These are phyloP conservation scores for Yponomeuta malinellus DNA, from an alignment of 2,888 invertebrate genomes.

Conservation along the genomic window DNA sequence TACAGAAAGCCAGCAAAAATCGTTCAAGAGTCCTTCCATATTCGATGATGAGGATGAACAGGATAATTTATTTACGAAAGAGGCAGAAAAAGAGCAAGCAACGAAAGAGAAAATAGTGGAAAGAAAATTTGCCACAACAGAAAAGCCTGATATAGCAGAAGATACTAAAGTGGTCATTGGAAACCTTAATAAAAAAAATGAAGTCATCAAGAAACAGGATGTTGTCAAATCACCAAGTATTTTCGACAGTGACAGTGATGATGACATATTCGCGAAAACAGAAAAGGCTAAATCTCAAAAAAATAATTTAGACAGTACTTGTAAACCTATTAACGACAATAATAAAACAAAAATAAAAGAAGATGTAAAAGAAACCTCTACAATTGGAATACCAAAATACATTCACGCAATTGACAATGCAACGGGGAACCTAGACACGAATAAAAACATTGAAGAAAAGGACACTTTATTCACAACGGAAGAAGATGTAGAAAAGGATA, in stretches of 20 bases:
- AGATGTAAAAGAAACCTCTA: background rate
- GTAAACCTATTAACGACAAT: background rate
- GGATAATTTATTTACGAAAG: background rate
- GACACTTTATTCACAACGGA: background rate
- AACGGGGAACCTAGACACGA: background rate
- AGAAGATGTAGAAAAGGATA: too few relatives aligned
- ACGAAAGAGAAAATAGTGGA: background rate
- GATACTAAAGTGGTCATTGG: background rate
- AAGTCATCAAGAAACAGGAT: conserved; percentile 12
- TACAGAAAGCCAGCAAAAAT: background rate
- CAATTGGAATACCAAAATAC: background rate
- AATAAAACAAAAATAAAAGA: background rate
- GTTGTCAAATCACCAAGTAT: conserved; percentile 4
- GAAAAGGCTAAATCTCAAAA: conserved; percentile 4
- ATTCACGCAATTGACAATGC: background rate
- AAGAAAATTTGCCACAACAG: background rate
- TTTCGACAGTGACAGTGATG: conserved; percentile 44
- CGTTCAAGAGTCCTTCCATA: conserved; percentile 1
- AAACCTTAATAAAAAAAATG: background rate
- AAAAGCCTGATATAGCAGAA: background rate
- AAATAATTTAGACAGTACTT: background rate
- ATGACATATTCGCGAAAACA: conserved; percentile 35
- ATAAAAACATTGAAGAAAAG: conserved; percentile 3
- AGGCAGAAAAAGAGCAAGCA: background rate
- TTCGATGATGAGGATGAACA: conserved; percentile 5